These are phyloP conservation scores for Oreotragus oreotragus DNA, from an alignment of 2,113 vertebrate species.

Conservation along the genomic window DNA sequence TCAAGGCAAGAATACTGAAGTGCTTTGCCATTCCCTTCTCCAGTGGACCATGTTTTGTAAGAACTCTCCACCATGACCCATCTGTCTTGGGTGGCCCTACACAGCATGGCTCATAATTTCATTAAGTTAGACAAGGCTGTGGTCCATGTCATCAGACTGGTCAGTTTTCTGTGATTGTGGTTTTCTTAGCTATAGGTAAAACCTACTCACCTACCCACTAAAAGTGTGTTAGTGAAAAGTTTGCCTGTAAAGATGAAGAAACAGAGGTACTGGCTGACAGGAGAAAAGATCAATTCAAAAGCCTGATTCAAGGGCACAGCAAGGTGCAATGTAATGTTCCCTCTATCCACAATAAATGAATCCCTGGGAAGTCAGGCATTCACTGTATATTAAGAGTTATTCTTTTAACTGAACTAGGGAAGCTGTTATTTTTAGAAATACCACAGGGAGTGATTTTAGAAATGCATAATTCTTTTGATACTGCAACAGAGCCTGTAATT, in stretches of 20 bases:
- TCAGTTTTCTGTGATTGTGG: not conserved
- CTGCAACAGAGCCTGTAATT: not conserved
- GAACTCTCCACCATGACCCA: not conserved
- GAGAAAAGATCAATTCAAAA: not conserved
- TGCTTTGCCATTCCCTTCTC: not conserved
- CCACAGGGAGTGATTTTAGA: not conserved
- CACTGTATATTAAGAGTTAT: not conserved
- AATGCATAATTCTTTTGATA: not conserved
- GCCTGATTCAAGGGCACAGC: not conserved
- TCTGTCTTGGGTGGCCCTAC: not conserved
- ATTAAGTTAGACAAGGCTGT: not conserved
- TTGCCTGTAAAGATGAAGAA: not conserved
- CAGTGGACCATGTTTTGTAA: not conserved
- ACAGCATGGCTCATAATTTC: not conserved
- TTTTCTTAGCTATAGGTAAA: not conserved
- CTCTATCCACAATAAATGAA: not conserved
- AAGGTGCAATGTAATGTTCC: not conserved
- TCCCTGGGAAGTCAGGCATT: not conserved
- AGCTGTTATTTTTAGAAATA: not conserved
- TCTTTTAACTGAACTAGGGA: not conserved
- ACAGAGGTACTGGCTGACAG: not conserved
- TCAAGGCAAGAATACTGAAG: not conserved
- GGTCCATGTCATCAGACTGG: not conserved
- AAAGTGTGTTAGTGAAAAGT: not conserved
- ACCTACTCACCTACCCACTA: not conserved